Evolutionary conservation across 1,140 invertebrate species (phyloP), one percentile per base, ranked within the genome.

Genomic region (Sminthurides bifidus): DNA sequence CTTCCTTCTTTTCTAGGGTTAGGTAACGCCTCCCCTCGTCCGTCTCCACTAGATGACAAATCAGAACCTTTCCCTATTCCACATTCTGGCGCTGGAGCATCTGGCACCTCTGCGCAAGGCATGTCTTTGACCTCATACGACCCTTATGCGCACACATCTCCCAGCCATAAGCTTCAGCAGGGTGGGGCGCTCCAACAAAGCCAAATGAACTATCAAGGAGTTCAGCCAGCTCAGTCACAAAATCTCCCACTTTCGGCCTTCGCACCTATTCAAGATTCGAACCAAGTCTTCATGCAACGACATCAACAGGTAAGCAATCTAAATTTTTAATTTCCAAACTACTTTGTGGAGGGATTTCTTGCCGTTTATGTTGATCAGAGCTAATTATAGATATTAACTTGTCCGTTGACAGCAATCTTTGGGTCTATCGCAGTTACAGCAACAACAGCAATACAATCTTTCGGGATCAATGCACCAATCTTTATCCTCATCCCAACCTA

Each of bases 31-130:
- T 70, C 71, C 6, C 67, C 69, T n/a, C 55, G 67, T 44, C 65
- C 69, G 6, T 71, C 71, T n/a, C 68, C 71, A 15, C 67, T 69
- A 37, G 60, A 61, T 54, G 69, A 72, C 2, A 67, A 69, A 51
- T 52, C 64, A 52, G 58, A 60, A 46, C 60, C 59, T 24, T 61
- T 61, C 45, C 58, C 61, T 15, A 46, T 61, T 56, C 23, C 58
- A 58, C 56, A 49, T 59, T 38, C 44, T 56, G 29, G 50, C 52
- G 26, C 54, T 58, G 52, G 53, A 55, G 38, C 40, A 41, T n/a
- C 53, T 49, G 54, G 58, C 46, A 50, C 49, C 45, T 38, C 41
- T 14, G 38, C 30, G 27, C 52, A 55, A 15, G 51, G 43, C 1
- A 48, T 56, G 14, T 30, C 54, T 12, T 38, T 50, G 1, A 51